Base-by-base conservation (phyloP, 2,797 vertebrate genomes). In the Anguilla obscura region DNA sequence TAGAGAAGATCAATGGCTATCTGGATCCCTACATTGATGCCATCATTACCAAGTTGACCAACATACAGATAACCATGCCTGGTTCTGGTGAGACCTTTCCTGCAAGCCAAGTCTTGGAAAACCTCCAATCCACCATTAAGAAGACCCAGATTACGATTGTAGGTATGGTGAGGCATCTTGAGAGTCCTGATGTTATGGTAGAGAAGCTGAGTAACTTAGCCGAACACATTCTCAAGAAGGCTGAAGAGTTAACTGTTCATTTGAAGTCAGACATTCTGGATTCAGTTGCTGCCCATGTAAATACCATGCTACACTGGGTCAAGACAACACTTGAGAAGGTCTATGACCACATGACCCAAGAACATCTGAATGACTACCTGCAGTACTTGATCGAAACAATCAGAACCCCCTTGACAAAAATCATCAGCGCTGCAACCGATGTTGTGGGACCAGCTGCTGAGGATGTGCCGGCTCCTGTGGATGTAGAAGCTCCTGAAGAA, bases 161-260 rank as follows among this genome's bases (percentile, higher is more conserved):
- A 85, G 86, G 92, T 14, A 89, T 91, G 87, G 92, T 96, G 89
- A 91, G 92, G 90, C 85, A 93, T 48, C 91, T 97, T 86, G 94
- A 95, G 84, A 96, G 93, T 66, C 92, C 96, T 92, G 96, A 96
- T 92, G 93, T 91, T 56, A 93, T 94, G 89, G 92, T 99, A 74
- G 94, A 88, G 87, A 88, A 96, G 69, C 91, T 97, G 16, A 93
- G 95, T 87, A 86, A 93, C 33, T 85, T 92, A 86, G 87, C 96
- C 24, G 93, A 96, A 76, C 82, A 88, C 21, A 1, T 93, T 89
- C 96, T 96, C 89, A 93, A 96, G 50, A 92, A 93, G 86, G 63
- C 93, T 86, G 94, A 97, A 94, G 90, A 93, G 89, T 87, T 93
- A 48, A 89, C 97, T 87, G 95, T 95, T 92, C 33, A 84, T 30